These are phyloP conservation scores for Clunio marinus DNA, from an alignment of 2,888 invertebrate species.

Conservation along the genomic window DNA sequence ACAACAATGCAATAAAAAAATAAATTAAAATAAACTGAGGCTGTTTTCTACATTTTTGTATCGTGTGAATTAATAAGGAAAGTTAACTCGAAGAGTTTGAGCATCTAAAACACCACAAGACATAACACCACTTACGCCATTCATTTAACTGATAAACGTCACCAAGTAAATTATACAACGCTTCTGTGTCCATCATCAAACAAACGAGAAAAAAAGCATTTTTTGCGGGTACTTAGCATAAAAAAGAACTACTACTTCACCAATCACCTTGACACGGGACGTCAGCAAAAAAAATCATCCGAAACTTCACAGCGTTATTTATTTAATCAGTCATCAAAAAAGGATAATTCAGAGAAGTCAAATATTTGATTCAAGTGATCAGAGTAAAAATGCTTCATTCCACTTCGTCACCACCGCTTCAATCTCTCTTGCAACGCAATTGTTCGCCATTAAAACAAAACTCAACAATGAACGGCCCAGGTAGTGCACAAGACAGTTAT, in stretches of 20 bases:
- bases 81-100: not conserved
- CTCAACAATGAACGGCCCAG: slow-evolving; percentile 40
- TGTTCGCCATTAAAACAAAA: slow-evolving; percentile 39
- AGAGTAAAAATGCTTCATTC: slow-evolving; percentile 34
- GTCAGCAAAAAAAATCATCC: no score
- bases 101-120: slow-evolving; percentile 12
- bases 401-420: slow-evolving; percentile 40
- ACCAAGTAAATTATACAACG: not conserved
- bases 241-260: not conserved
- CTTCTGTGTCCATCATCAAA: not conserved
- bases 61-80: not conserved
- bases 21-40: slow-evolving; percentile 7
- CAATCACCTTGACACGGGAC: no score
- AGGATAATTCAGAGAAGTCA: no score
- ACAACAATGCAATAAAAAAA: slow-evolving; percentile 31
- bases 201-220: no score
- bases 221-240: slow-evolving; percentile 37
- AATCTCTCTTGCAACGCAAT: slow-evolving; percentile 41
- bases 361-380: no score
- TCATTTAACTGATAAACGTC: not conserved
- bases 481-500: slow-evolving; percentile 40
- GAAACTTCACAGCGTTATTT: no score
- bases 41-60: slow-evolving; percentile 28
- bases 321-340: no score
- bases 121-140: not conserved